Conservation (phyloP, 2,113 vertebrate genomes). For the Cygnus atratus region DNA sequence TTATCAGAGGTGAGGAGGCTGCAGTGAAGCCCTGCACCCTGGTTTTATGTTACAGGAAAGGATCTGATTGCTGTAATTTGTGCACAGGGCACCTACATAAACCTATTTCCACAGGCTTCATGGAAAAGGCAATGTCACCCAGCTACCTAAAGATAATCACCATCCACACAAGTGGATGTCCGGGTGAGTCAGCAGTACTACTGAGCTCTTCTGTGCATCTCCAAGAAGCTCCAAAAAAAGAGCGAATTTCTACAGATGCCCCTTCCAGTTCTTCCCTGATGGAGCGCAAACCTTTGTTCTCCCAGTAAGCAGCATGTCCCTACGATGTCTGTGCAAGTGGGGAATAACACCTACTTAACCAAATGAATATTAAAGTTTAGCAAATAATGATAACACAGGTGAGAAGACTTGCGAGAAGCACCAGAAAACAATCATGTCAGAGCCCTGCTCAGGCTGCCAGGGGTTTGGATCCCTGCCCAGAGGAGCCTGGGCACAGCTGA, state of each 20-base stretch:
- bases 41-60: background rate
- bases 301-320: background rate
- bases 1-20: accelerated
- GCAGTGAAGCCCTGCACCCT: accelerated
- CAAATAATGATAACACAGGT: background rate
- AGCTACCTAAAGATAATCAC: background rate
- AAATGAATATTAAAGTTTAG: background rate
- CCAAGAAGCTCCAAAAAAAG: background rate
- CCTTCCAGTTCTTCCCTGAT: background rate
- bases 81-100: background rate
- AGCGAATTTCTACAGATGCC: background rate
- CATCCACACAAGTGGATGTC: background rate
- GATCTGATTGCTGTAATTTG: background rate
- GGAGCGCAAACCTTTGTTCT: background rate
- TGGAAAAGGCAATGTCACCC: background rate
- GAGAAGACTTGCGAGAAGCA: background rate
- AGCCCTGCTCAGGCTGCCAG: background rate
- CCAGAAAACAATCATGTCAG: accelerated
- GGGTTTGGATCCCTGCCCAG: background rate
- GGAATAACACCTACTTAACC: background rate
- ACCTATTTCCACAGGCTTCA: background rate
- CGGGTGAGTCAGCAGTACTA: background rate
- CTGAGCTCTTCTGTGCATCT: background rate
- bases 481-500: accelerated
- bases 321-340: background rate